Percentiles rank a stretch among this genome's conserved stretches.
Conservation (phyloP, 2,113 vertebrate species). For the Catharus bicknelli region DNA sequence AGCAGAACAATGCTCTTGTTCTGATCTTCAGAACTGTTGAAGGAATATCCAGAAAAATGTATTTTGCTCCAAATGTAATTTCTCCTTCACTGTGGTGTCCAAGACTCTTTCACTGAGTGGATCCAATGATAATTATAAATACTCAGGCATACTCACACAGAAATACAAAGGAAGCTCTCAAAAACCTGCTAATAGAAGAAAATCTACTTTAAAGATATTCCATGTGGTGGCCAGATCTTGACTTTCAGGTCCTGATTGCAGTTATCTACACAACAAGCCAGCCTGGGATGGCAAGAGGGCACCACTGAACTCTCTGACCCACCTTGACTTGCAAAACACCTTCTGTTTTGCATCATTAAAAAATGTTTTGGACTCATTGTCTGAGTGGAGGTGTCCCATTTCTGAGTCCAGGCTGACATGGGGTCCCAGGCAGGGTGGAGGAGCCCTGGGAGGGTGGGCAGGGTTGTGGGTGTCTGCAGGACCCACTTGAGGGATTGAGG, state of each 20-base stretch:
- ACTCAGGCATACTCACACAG: no score
- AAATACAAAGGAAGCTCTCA: neutral
- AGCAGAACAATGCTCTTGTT: neutral
- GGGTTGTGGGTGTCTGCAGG: neutral
- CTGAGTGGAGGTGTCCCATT: neutral
- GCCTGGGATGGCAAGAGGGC: neutral
- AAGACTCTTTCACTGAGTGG: neutral
- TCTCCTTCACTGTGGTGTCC: neutral
- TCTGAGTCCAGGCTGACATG: neutral
- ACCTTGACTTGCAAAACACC: neutral
- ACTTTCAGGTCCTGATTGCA: neutral
- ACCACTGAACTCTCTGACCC: neutral
- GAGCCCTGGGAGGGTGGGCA: neutral
- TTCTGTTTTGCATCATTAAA: neutral
- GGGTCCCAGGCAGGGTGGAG: neutral
- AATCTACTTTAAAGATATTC: neutral
- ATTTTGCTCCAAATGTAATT: neutral
- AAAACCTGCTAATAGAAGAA: neutral
- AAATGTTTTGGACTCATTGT: rapidly evolving
- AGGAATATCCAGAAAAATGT: neutral
- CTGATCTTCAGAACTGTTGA: neutral
- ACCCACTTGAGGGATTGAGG: neutral
- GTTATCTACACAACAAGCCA: neutral
- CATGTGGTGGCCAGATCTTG: neutral
- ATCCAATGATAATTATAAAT: neutral